Evolutionary conservation across 2,888 invertebrate species (phyloP), one percentile per base, ranked within the genome.

Genomic region (Cotesia congregata): DNA sequence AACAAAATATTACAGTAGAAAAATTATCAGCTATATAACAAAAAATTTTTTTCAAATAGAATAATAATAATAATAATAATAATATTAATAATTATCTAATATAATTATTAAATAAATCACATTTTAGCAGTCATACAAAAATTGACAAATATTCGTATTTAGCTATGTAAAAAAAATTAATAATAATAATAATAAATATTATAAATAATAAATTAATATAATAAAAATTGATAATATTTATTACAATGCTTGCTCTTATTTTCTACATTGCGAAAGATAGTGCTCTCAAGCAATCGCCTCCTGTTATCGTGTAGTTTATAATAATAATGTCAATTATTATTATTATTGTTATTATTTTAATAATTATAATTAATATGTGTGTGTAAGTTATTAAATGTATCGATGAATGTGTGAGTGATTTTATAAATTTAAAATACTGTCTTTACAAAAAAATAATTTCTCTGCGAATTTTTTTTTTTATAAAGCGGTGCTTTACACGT

Each of bases 391-490:
- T 39, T n/a, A 50, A 30, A 59, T 69, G 30, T 50, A 50, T 30
- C 20, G 50, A 50, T 62, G 7, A 62, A 17, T 62, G 20, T 20
- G 61, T 62, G n/a, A 50, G 77, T 80, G 78, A 76, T 74, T 74
- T 74, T 71, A 74, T 78, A 79, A 80, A 76, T 78, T 77, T 78
- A 76, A 77, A 80, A 79, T 80, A 79, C 81, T 79, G 78, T 79
- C 80, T 78, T 77, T 50, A 50, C 50, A 78, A 77, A 81, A 78
- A 81, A 81, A 81, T 80, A 80, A 80, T 79, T 80, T 73, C 65
- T 72, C 50, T 72, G 65, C 41, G 9, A 72, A 62, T 40, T 20
- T 4, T 62, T 40, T 20, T 3, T 62, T 72, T 7, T 15, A 12
- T 64, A 64, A 17, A 68, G 50, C 72, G 9, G 68, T 65, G 75